Percentiles rank a stretch among this genome's conserved stretches.
These are phyloP conservation scores for Drosophila diplacantha DNA, from an alignment of 2,888 invertebrate species.

Conservation along the genomic window DNA sequence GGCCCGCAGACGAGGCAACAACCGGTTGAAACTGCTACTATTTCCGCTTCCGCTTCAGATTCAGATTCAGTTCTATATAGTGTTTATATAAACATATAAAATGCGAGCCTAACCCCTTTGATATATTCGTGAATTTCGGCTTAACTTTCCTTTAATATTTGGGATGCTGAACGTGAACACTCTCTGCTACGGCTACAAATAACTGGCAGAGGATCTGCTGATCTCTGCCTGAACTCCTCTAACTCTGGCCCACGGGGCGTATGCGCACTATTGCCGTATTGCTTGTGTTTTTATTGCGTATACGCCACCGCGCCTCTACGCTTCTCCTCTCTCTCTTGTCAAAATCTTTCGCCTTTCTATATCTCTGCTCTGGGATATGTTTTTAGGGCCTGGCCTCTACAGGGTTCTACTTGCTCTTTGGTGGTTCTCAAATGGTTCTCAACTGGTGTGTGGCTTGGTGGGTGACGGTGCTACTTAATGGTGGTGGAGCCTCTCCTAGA, in stretches of 20 bases:
- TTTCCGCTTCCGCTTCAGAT: neutral
- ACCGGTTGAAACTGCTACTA: conserved; percentile 6
- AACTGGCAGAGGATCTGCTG: neutral
- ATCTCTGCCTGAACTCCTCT: neutral
- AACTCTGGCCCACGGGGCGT: conserved; percentile 7
- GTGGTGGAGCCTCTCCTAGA: conserved; percentile 43
- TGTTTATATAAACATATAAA: conserved; percentile 35
- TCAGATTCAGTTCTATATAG: conserved; percentile 21
- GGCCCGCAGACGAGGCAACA: conserved; percentile 9
- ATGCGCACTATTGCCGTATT: conserved; percentile 17
- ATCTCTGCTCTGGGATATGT: conserved; percentile 16
- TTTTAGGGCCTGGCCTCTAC: conserved; percentile 3
- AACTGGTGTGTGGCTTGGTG: conserved; percentile 25
- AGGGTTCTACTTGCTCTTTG: neutral
- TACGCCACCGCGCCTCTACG: conserved; percentile 7
- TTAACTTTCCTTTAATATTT: neutral
- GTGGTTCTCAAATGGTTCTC: conserved; percentile 18
- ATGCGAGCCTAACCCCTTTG: conserved; percentile 17
- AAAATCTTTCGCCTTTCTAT: neutral
- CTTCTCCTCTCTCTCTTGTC: neutral
- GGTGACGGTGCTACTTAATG: conserved; percentile 27
- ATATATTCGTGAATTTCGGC: conserved; percentile 4
- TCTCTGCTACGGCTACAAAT: conserved; percentile 17
- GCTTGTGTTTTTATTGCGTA: conserved; percentile 15
- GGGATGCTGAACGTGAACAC: neutral